Percentiles rank a stretch among this genome's conserved stretches.
These are phyloP conservation scores for Coenonympha arcania DNA, from an alignment of 2,888 invertebrate genomes.

Conservation along the genomic window DNA sequence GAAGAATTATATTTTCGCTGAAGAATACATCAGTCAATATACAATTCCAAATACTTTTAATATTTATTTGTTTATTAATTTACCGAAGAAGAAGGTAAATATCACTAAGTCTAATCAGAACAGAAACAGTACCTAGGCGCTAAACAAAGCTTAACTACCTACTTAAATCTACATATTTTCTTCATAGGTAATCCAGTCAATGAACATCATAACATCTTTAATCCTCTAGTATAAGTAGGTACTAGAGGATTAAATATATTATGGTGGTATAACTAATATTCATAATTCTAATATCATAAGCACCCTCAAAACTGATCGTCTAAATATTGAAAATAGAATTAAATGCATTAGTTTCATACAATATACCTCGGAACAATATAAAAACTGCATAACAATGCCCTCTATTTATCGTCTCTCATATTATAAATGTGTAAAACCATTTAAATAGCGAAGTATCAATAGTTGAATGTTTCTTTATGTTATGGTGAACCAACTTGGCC, in stretches of 20 bases:
- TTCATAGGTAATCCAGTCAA: too few relatives aligned
- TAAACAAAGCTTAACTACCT: not conserved
- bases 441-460: slow-evolving; percentile 71
- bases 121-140: too few relatives aligned
- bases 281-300: slow-evolving; percentile 30
- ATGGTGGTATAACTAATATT: slow-evolving; percentile 2
- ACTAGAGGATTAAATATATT: not conserved
- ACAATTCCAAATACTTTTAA: too few relatives aligned
- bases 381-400: slow-evolving; percentile 54
- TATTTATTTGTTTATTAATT: too few relatives aligned
- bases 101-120: too few relatives aligned
- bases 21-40: too few relatives aligned
- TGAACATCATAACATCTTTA: not conserved
- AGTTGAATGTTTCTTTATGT: slow-evolving; percentile 68
- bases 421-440: slow-evolving; percentile 75
- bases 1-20: too few relatives aligned
- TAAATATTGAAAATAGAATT: slow-evolving; percentile 68
- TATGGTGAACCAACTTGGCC: slow-evolving; percentile 72
- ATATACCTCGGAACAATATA: slow-evolving; percentile 60
- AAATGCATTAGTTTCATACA: slow-evolving; percentile 70
- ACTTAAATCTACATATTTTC: not conserved
- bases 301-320: slow-evolving; percentile 45
- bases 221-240: slow-evolving; percentile 12
- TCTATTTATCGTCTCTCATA: slow-evolving; percentile 70
- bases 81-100: too few relatives aligned